Evolutionary conservation across 1,140 invertebrate species (phyloP).

Genomic region (Monochamus saltuarius): DNA sequence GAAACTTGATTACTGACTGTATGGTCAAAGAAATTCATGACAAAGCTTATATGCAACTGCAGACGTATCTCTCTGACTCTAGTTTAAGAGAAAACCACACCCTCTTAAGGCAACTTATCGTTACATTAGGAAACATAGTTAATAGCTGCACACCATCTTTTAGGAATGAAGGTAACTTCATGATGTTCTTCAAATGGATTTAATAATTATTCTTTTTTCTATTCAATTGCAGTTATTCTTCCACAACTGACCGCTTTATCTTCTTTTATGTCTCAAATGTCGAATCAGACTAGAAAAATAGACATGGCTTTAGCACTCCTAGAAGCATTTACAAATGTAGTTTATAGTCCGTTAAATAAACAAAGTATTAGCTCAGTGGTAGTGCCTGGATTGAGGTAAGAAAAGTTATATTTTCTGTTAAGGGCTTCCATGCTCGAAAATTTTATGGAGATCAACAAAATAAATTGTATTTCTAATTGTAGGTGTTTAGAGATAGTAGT

Average conservation of each 20-base stretch:
- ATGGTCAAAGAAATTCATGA: constrained; percentile 62
- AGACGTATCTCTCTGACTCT: constrained; percentile 63
- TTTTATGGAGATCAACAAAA: too few relatives aligned
- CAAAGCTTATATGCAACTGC: constrained; percentile 71
- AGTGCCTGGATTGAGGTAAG: constrained; percentile 56
- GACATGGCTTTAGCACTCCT: constrained; percentile 64
- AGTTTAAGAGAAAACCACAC: constrained; percentile 52
- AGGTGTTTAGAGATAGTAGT: constrained; percentile 56
- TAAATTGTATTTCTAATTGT: constrained; percentile 15
- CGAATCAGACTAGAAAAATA: constrained; percentile 57
- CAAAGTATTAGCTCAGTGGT: constrained; percentile 54
- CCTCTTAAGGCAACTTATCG: constrained; percentile 55
- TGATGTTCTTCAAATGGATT: too few relatives aligned
- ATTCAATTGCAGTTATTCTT: constrained; percentile 61
- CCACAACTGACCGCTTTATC: constrained; percentile 63
- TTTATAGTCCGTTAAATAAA: constrained; percentile 61
- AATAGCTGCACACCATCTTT: constrained; percentile 57
- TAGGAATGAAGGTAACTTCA: constrained; percentile 57
- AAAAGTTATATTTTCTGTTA: neutral
- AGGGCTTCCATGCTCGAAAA: neutral
- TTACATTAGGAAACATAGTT: constrained; percentile 56
- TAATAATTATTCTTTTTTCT: constrained; percentile 1
- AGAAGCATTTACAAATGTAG: constrained; percentile 66
- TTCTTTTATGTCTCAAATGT: constrained; percentile 57
- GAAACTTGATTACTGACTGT: constrained; percentile 64